Evolutionary conservation across 2,113 vertebrate species (phyloP).

Genomic region (Cryptomyrus ogoouensis): DNA sequence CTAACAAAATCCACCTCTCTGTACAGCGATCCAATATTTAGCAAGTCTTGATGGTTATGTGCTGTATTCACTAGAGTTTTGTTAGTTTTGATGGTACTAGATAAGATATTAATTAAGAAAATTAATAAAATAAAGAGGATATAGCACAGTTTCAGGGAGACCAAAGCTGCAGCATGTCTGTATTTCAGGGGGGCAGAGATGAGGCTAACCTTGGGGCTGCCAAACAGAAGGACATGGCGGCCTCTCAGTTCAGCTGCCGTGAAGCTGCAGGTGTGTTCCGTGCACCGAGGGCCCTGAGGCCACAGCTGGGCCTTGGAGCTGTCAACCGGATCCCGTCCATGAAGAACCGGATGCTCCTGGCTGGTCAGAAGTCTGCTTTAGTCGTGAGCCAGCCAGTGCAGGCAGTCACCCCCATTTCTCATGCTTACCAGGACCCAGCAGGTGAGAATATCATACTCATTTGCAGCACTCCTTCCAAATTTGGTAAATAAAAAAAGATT

Average conservation of each 20-base stretch:
- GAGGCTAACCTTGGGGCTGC: slow-evolving; percentile 38
- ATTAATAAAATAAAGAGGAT: not conserved
- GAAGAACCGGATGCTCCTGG: slow-evolving; percentile 72
- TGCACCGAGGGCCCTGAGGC: slow-evolving; percentile 79
- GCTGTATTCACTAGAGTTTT: not conserved
- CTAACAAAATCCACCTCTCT: not conserved
- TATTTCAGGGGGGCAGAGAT: slow-evolving; percentile 41
- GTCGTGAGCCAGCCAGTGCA: slow-evolving; percentile 76
- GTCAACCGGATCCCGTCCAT: slow-evolving; percentile 71
- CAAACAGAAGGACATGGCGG: slow-evolving; percentile 41
- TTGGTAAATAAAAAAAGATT: not conserved
- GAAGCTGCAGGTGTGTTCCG: slow-evolving; percentile 68
- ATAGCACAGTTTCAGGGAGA: not conserved
- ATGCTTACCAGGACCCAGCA: slow-evolving; percentile 63
- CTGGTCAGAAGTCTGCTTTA: slow-evolving; percentile 67
- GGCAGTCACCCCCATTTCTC: slow-evolving; percentile 58
- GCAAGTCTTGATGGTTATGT: not conserved
- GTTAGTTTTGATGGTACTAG: not conserved
- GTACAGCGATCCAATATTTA: not conserved
- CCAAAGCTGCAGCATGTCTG: slow-evolving; percentile 1
- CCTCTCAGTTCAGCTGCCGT: slow-evolving; percentile 39
- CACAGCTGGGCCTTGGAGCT: slow-evolving; percentile 83
- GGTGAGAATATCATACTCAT: slow-evolving; percentile 55
- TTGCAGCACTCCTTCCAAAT: not conserved
- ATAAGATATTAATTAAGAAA: not conserved